phyloP scores from a whole-genome alignment of 2,113 vertebrate species.

The Sterna hirundo region DNA sequence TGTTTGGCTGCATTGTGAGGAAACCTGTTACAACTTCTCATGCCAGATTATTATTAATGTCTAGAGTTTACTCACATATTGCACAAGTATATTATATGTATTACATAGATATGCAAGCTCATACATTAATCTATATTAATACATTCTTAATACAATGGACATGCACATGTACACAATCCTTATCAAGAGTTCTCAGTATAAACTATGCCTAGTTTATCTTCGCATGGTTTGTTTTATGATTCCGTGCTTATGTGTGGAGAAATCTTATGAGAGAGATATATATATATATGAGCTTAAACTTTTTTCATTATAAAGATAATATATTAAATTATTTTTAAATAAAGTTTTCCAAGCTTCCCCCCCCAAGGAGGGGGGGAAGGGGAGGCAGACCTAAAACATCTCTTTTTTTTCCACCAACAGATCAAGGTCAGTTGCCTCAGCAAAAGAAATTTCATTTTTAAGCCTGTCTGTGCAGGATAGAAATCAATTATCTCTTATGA shows the following conservation, averaged over 20 bases:
- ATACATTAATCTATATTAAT: background rate
- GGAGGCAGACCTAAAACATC: background rate
- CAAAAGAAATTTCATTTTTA: conserved; percentile 48
- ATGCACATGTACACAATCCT: background rate
- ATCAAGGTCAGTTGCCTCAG: conserved; percentile 46
- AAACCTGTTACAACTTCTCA: background rate
- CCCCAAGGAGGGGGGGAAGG: too few species aligned
- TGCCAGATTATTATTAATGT: background rate
- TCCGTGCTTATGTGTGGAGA: background rate
- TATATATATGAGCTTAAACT: background rate
- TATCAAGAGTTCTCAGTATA: background rate
- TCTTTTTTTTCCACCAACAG: background rate
- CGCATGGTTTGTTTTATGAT: background rate
- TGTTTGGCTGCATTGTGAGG: background rate
- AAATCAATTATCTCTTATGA: conserved; percentile 35
- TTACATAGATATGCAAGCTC: background rate
- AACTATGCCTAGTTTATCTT: background rate
- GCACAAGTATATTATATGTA: background rate
- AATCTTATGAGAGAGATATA: background rate
- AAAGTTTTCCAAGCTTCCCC: background rate
- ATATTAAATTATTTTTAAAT: background rate
- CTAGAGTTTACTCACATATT: background rate
- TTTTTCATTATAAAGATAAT: background rate
- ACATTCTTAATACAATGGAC: background rate
- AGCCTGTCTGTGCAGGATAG: conserved; percentile 34